Conservation (phyloP, 2,888 invertebrate genomes). For the Chydorus sphaericus region DNA sequence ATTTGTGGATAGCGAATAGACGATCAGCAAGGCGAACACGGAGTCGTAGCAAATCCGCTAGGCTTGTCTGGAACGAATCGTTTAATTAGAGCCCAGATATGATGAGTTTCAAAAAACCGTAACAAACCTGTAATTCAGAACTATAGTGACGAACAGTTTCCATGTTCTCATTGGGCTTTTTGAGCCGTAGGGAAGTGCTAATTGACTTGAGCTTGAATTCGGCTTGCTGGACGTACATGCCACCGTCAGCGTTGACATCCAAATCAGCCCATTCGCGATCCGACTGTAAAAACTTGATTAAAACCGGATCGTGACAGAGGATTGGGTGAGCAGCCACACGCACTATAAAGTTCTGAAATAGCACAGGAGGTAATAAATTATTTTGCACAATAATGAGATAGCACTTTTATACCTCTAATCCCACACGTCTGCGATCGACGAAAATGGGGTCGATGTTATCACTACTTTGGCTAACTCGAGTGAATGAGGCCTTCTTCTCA, state of each 20-base stretch:
- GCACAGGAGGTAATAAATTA: background rate
- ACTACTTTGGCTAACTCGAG: slow-evolving; percentile 56
- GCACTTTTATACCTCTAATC: slow-evolving; percentile 42
- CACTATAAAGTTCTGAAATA: slow-evolving; percentile 50
- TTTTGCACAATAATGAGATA: background rate
- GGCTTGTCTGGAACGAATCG: slow-evolving; percentile 26
- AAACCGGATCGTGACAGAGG: slow-evolving; percentile 57
- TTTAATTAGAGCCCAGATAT: background rate
- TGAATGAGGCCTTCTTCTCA: slow-evolving; percentile 54
- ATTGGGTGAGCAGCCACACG: slow-evolving; percentile 58
- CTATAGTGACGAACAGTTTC: slow-evolving; percentile 61
- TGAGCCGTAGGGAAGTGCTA: slow-evolving; percentile 55
- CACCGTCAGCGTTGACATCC: slow-evolving; percentile 11
- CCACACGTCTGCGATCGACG: slow-evolving; percentile 63
- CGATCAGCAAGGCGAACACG: slow-evolving; percentile 55
- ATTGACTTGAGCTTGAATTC: slow-evolving; percentile 62
- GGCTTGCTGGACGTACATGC: slow-evolving; percentile 51
- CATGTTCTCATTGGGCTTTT: slow-evolving; percentile 55
- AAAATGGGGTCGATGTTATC: slow-evolving; percentile 74
- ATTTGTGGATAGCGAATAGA: slow-evolving; percentile 57
- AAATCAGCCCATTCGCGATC: slow-evolving; percentile 29
- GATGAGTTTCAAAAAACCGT: background rate
- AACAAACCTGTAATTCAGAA: slow-evolving; percentile 46
- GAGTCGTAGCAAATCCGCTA: slow-evolving; percentile 30
- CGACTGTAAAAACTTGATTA: slow-evolving; percentile 59